A percentile compares a stretch with the other conserved stretches of the same genome.
phyloP scores from a whole-genome alignment of 1,140 invertebrate species.

The Ephestia elutella region DNA sequence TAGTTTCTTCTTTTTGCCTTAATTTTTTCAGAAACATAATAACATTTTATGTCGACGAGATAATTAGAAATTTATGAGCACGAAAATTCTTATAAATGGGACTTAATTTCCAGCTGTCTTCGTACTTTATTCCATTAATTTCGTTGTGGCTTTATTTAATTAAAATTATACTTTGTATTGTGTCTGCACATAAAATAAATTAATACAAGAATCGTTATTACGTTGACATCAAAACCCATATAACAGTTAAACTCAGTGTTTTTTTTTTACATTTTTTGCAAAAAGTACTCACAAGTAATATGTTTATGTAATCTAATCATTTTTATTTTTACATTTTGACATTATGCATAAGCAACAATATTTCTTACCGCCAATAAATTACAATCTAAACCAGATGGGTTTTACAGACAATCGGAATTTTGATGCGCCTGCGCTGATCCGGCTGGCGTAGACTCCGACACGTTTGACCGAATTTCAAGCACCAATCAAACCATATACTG shows the following conservation, averaged over 20 bases:
- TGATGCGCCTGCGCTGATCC: background rate
- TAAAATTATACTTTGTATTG: slow-evolving; percentile 1
- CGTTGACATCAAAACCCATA: too few species aligned
- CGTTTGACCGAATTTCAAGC: background rate
- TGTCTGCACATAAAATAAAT: background rate
- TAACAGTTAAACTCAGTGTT: too few species aligned
- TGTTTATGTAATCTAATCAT: too few species aligned
- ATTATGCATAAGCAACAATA: too few species aligned
- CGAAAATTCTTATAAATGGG: background rate
- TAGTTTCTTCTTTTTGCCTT: too few species aligned
- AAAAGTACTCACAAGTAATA: too few species aligned
- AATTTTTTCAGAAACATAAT: background rate
- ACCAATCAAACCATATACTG: background rate
- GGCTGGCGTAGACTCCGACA: background rate
- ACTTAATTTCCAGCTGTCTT: background rate
- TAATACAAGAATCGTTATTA: background rate
- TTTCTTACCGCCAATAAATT: too few species aligned
- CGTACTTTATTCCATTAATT: background rate
- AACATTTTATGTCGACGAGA: background rate
- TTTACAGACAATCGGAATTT: background rate
- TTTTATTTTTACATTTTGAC: too few species aligned
- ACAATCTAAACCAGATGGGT: too few species aligned
- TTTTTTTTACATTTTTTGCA: too few species aligned
- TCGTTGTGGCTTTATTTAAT: background rate
- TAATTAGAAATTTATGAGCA: background rate